phyloP scores from a whole-genome alignment of 2,797 vertebrate genomes.

The Myripristis jacobus region DNA sequence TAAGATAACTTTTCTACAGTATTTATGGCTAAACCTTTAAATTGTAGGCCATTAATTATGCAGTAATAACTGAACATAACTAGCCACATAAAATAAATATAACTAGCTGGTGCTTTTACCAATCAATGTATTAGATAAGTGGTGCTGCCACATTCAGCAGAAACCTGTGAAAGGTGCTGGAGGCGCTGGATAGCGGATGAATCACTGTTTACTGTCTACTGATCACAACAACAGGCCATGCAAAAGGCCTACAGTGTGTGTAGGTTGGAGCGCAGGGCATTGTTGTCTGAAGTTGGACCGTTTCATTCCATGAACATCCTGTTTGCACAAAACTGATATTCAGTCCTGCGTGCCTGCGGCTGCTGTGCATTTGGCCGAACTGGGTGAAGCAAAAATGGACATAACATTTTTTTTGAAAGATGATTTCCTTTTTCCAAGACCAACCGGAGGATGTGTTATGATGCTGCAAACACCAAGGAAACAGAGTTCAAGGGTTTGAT shows the following conservation, averaged over 20 bases:
- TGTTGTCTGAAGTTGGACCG: constrained; percentile 1
- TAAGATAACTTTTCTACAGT: too few relatives aligned
- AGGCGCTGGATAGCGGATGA: too few relatives aligned
- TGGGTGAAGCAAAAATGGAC: not conserved
- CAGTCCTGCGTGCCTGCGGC: not conserved
- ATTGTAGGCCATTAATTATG: too few relatives aligned
- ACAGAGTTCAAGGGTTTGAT: not conserved
- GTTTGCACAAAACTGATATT: not conserved
- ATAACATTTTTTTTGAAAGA: not conserved
- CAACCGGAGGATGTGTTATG: not conserved
- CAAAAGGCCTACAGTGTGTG: not conserved
- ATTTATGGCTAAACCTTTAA: too few relatives aligned
- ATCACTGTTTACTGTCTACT: too few relatives aligned
- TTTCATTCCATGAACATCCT: constrained; percentile 10
- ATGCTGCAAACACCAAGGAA: not conserved
- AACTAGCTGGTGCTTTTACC: too few relatives aligned
- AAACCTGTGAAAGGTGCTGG: too few relatives aligned
- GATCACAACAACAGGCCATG: too few relatives aligned
- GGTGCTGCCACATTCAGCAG: too few relatives aligned
- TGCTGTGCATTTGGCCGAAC: not conserved
- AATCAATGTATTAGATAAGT: too few relatives aligned
- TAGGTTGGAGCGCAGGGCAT: constrained; percentile 28
- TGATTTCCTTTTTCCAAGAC: not conserved
- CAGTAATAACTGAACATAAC: too few relatives aligned
- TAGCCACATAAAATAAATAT: too few relatives aligned